Percentiles rank a stretch among this genome's conserved stretches.
Evolutionary conservation across 2,113 vertebrate species (phyloP).

Genomic region (Perognathus longimembris): DNA sequence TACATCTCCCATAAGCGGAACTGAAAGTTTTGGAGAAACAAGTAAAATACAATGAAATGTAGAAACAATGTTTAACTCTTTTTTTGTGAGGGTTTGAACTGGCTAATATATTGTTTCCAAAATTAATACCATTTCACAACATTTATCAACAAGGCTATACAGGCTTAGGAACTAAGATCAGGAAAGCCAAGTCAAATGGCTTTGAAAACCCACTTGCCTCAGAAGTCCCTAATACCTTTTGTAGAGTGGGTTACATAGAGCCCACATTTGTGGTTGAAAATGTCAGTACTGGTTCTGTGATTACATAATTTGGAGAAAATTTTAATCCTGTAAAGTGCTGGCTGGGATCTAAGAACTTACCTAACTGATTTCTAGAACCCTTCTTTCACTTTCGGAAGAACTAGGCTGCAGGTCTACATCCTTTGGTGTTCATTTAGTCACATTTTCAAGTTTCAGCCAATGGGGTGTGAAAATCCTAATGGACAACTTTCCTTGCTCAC

Average conservation of each 20-base stretch:
- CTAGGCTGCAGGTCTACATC: neutral
- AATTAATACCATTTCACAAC: neutral
- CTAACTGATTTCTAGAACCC: neutral
- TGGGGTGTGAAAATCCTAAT: neutral
- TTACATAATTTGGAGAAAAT: neutral
- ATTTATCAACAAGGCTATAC: slow-evolving; percentile 2
- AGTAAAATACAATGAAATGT: neutral
- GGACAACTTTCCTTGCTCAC: neutral
- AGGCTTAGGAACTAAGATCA: neutral
- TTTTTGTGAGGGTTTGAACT: neutral
- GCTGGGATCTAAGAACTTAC: neutral
- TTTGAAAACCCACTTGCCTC: neutral
- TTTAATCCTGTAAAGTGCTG: neutral
- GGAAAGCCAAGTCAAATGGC: neutral
- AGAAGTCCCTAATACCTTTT: neutral
- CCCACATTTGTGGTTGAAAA: neutral
- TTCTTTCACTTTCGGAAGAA: neutral
- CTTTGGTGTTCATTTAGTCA: neutral
- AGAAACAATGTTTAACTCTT: neutral
- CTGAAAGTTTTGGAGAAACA: neutral
- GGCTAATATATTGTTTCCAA: neutral
- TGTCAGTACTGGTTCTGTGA: neutral
- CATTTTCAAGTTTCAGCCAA: neutral
- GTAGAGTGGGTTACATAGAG: neutral
- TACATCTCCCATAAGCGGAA: neutral